Percentiles rank a stretch among this genome's conserved stretches.
Conservation (phyloP, 2,888 invertebrate genomes). For the Lasioglossum villosulum region DNA sequence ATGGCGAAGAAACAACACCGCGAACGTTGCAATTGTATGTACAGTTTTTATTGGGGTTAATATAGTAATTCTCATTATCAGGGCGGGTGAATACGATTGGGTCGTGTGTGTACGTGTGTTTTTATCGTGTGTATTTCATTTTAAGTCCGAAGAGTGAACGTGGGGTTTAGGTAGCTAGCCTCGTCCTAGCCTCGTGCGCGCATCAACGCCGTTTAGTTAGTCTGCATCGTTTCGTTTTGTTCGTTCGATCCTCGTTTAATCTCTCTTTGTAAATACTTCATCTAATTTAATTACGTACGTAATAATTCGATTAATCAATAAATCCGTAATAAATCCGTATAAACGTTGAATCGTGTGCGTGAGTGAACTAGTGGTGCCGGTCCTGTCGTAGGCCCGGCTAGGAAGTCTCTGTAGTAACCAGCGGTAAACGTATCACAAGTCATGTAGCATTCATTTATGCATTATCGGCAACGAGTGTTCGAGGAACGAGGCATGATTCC, state of each 20-base stretch:
- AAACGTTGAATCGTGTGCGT: constrained; percentile 84
- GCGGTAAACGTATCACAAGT: constrained; percentile 85
- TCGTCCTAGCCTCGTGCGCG: constrained; percentile 84
- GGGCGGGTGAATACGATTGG: constrained; percentile 78
- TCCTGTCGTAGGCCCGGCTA: constrained; percentile 78
- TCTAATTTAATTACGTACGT: constrained; percentile 79
- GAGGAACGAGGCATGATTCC: constrained; percentile 64
- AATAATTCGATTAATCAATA: constrained; percentile 81
- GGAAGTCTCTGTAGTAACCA: constrained; percentile 85
- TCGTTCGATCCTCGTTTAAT: constrained; percentile 41
- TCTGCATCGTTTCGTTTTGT: constrained; percentile 47
- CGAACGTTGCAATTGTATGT: constrained; percentile 81
- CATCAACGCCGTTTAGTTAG: constrained; percentile 66
- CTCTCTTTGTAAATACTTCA: constrained; percentile 67
- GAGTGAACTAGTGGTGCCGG: constrained; percentile 84
- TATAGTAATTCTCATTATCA: constrained; percentile 83
- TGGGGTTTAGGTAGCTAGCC: constrained; percentile 83
- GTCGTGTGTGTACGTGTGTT: constrained; percentile 65
- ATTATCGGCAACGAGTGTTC: constrained; percentile 77
- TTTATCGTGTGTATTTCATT: constrained; percentile 34
- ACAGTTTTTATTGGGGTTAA: constrained; percentile 82
- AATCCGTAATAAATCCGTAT: constrained; percentile 81
- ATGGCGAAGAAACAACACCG: constrained; percentile 57
- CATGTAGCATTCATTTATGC: constrained; percentile 83
- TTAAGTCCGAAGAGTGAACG: constrained; percentile 70